phyloP scores from a whole-genome alignment of 1,140 invertebrate genomes.

The Caenorhabditis inopinata region DNA sequence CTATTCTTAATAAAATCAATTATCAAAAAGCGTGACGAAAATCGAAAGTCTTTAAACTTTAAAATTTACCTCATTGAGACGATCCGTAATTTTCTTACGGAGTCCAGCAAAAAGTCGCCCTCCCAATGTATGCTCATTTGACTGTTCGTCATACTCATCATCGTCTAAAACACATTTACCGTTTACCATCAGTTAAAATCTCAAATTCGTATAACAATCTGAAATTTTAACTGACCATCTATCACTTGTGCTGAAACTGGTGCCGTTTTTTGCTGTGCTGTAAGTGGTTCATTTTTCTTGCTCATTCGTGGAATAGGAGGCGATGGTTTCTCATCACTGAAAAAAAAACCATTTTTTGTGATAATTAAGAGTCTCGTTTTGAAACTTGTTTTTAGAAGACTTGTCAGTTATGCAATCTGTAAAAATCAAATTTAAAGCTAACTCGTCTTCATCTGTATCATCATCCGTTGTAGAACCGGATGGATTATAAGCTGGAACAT shows the following conservation, averaged over 20 bases:
- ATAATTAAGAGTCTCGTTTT: no score
- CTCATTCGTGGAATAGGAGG: neutral
- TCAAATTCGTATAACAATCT: no score
- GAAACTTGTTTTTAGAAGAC: no score
- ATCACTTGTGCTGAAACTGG: neutral
- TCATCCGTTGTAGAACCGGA: neutral
- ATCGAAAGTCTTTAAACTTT: no score
- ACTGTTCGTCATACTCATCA: conserved; percentile 38
- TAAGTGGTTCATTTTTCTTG: conserved; percentile 1
- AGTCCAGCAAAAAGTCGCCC: conserved; percentile 35
- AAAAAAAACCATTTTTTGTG: neutral
- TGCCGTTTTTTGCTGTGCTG: neutral
- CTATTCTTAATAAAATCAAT: no score
- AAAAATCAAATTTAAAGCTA: neutral
- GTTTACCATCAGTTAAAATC: neutral
- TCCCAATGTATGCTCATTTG: neutral
- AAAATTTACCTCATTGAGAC: conserved; percentile 22
- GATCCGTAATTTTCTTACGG: conserved; percentile 35
- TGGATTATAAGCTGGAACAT: neutral
- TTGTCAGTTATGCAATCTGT: no score
- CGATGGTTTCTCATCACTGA: neutral
- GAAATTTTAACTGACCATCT: neutral
- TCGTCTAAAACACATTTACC: neutral
- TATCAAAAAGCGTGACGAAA: no score
- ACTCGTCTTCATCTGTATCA: conserved; percentile 27